phyloP scores from a whole-genome alignment of 2,113 vertebrate genomes.

The Urocynchramus pylzowi region DNA sequence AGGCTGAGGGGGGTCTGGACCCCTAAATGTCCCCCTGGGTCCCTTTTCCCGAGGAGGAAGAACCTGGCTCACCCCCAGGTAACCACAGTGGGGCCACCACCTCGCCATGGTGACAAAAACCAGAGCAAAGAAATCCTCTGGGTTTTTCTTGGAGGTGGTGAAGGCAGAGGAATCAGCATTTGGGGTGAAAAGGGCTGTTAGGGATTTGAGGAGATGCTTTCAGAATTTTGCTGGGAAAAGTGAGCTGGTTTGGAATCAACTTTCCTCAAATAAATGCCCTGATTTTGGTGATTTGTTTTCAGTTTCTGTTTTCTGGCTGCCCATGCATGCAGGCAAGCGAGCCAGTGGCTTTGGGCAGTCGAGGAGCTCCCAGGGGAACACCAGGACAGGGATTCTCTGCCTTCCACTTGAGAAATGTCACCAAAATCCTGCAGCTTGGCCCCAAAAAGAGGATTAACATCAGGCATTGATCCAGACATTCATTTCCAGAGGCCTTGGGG shows the following conservation, averaged over 20 bases:
- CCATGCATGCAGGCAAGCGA: fast-evolving
- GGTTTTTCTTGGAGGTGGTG: not conserved
- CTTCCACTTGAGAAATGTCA: not conserved
- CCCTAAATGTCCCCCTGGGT: not conserved
- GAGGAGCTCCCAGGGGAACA: not conserved
- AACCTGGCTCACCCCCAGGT: not conserved
- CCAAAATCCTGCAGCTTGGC: not conserved
- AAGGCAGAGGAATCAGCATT: not conserved
- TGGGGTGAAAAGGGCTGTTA: not conserved
- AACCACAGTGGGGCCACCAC: fast-evolving
- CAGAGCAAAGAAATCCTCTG: not conserved
- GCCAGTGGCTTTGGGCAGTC: not conserved
- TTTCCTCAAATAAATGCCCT: not conserved
- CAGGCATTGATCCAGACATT: not conserved
- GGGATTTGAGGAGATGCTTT: not conserved
- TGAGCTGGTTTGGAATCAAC: not conserved
- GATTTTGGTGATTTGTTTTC: not conserved
- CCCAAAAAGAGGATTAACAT: not conserved
- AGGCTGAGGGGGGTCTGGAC: fast-evolving
- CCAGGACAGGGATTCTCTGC: not conserved
- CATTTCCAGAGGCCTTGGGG: not conserved
- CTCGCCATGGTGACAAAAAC: fast-evolving
- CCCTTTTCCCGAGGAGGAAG: not conserved
- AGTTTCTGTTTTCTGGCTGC: not conserved
- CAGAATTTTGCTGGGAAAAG: not conserved